phyloP scores from a whole-genome alignment of 2,888 invertebrate species.

The Eueremaeus valkanovi region DNA sequence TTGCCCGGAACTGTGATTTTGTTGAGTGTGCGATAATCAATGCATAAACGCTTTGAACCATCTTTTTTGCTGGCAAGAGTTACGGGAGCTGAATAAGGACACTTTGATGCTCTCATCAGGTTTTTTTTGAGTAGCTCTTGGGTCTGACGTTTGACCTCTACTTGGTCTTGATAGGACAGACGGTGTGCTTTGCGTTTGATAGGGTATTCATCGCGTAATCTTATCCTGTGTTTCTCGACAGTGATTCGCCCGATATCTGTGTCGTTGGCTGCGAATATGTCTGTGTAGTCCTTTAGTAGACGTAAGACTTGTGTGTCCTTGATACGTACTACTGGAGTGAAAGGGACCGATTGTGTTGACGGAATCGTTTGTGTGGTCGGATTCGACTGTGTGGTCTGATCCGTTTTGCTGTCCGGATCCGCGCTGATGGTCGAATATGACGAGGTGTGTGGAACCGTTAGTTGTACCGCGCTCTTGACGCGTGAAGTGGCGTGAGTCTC shows the following conservation, averaged over 20 bases:
- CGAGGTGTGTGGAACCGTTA: too few relatives aligned
- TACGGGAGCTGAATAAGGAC: constrained; percentile 27
- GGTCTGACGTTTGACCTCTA: background rate
- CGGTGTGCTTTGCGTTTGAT: constrained; percentile 24
- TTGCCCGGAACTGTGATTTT: constrained; percentile 45
- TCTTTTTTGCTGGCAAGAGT: constrained; percentile 35
- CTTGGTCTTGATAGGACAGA: background rate
- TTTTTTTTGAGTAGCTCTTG: constrained; percentile 7
- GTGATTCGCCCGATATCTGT: constrained; percentile 14
- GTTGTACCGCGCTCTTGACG: too few relatives aligned
- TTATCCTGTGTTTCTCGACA: background rate
- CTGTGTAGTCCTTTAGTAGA: too few relatives aligned
- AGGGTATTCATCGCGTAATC: background rate
- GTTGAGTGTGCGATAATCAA: constrained; percentile 41
- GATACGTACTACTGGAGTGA: too few relatives aligned
- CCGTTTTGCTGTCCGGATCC: too few relatives aligned
- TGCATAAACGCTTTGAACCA: constrained; percentile 42
- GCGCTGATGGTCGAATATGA: too few relatives aligned
- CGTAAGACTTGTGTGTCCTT: too few relatives aligned
- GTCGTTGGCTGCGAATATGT: too few relatives aligned
- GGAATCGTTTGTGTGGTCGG: too few relatives aligned
- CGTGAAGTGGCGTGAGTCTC: too few relatives aligned
- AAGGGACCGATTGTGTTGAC: too few relatives aligned
- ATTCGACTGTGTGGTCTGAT: too few relatives aligned
- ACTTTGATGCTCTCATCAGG: constrained; percentile 18